phyloP scores from a whole-genome alignment of 2,113 vertebrate genomes.

The Albula goreensis region DNA sequence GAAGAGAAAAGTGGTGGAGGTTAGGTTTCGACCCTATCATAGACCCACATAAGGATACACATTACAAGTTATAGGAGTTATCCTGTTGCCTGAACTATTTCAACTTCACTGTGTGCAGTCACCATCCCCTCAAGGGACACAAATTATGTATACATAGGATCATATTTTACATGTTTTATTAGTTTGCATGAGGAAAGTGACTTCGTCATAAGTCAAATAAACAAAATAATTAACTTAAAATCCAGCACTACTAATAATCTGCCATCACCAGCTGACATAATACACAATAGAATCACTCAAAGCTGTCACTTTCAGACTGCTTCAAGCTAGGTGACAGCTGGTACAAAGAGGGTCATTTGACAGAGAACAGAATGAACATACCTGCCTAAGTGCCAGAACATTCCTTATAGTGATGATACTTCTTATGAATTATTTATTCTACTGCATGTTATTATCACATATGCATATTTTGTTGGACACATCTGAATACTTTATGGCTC shows the following conservation, averaged over 20 bases:
- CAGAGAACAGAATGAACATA: not conserved
- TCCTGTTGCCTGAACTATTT: not conserved
- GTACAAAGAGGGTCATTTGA: not conserved
- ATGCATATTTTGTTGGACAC: not conserved
- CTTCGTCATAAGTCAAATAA: too few species aligned
- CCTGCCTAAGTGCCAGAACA: not conserved
- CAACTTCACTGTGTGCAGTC: not conserved
- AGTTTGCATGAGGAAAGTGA: not conserved
- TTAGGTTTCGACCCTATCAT: not conserved
- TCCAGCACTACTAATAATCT: not conserved
- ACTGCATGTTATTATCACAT: not conserved
- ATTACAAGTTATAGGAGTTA: not conserved
- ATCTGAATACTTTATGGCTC: not conserved
- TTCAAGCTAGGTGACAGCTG: not conserved
- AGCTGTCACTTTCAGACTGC: not conserved
- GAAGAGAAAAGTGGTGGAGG: not conserved
- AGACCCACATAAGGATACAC: not conserved
- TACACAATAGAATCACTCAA: slow-evolving; percentile 22
- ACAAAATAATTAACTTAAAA: not conserved
- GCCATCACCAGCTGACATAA: not conserved
- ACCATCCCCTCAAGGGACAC: not conserved
- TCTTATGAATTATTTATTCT: not conserved
- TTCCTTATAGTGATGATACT: not conserved
- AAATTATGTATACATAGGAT: not conserved
- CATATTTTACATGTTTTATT: not conserved